phyloP scores from a whole-genome alignment of 2,888 invertebrate genomes.

The Prenolepis imparis region DNA sequence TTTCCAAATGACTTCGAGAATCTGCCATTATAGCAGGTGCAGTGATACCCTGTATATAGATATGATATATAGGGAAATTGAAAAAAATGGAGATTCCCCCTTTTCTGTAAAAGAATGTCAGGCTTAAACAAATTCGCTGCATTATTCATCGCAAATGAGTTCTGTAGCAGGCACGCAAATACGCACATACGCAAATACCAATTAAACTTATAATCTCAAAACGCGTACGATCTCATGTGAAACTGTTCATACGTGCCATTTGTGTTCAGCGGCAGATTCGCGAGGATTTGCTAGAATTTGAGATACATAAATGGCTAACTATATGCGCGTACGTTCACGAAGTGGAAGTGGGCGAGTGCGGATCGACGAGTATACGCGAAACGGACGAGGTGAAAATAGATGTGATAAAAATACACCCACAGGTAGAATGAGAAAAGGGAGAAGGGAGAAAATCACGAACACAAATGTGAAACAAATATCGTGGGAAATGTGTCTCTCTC shows the following conservation, averaged over 20 bases:
- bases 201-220: slow-evolving; percentile 59
- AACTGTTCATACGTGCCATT: slow-evolving; percentile 58
- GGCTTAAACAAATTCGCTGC: slow-evolving; percentile 53
- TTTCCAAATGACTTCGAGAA: not conserved
- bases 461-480: slow-evolving; percentile 64
- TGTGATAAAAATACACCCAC: slow-evolving; percentile 61
- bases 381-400: slow-evolving; percentile 56
- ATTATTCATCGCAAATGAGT: slow-evolving; percentile 54
- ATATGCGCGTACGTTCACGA: slow-evolving; percentile 42
- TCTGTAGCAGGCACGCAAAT: slow-evolving; percentile 43
- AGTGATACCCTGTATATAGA: not conserved
- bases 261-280: slow-evolving; percentile 54
- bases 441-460: slow-evolving; percentile 61
- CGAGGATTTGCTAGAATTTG: slow-evolving; percentile 56
- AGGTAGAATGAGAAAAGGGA: slow-evolving; percentile 48
- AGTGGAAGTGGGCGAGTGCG: slow-evolving; percentile 28
- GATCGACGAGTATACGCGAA: slow-evolving; percentile 36
- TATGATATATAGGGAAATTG: not conserved
- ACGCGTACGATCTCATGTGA: slow-evolving; percentile 52
- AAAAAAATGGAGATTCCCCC: not conserved
- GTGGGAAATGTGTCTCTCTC: slow-evolving; percentile 58
- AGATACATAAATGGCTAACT: slow-evolving; percentile 57
- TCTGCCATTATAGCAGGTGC: not conserved
- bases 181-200: slow-evolving; percentile 57
- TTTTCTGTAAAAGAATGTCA: slow-evolving; percentile 25